Evolutionary conservation across 2,797 vertebrate species (phyloP), one percentile per base, ranked within the genome.

Genomic region (Paedocypris micromegethes): DNA sequence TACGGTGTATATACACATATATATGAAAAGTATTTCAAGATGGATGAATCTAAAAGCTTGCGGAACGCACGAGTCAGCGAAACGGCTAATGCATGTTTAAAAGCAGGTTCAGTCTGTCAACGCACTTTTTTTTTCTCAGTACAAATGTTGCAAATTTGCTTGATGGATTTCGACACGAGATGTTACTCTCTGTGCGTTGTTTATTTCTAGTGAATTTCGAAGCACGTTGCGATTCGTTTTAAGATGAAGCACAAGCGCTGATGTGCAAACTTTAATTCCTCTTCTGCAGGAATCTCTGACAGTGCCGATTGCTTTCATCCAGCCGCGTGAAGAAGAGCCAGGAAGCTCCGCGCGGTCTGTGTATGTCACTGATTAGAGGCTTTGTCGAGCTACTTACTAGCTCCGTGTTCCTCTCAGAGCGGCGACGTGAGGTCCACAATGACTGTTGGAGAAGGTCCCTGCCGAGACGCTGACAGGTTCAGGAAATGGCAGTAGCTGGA

Each of bases 371-470:
- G 66, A 68, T 68, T 58, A 58, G 46, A 73, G 53, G 53, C 59
- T 73, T 63, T 62, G 42, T 72, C 42, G 64, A 72, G 55, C 48
- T 52, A 48, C 61, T 56, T 68, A 72, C 58, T 42, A 55, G 57
- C 37, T 40, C 44, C 42, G 23, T 70, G 56, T 66, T 66, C 41
- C 47, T 59, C 43, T 58, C 69, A 9, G 72, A 73, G 54, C 72
- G 70, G 77, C 75, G 64, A 75, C 38, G 70, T 58, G 69, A 66
- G 41, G 66, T 77, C 67, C 23, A 2, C 58, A 6, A 42, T 76
- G 64, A 72, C 76, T 73, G 71, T 72, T 60, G 2, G 72, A 78
- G 46, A 23, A 37, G 8, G 71, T 62, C 64, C 8, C n/a, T 2
- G 49, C 64, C 72, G 78, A 80, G 69, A 40, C 67, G n/a, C 57